These are phyloP conservation scores for Helarctos malayanus DNA, from an alignment of 2,797 vertebrate genomes.

Conservation along the genomic window DNA sequence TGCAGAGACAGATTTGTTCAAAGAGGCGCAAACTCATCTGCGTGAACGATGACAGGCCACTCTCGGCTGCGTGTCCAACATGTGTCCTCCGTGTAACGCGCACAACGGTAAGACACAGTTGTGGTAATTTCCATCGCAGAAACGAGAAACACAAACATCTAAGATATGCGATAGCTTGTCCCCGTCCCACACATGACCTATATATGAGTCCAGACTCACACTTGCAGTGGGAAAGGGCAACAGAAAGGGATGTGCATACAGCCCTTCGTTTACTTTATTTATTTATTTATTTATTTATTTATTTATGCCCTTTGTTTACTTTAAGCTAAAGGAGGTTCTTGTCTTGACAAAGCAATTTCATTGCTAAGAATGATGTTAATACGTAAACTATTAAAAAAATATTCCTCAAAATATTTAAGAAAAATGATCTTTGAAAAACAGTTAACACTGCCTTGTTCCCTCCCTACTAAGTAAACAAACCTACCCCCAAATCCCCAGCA, in stretches of 20 bases:
- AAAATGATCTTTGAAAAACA: neutral
- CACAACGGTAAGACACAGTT: neutral
- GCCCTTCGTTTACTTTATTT: neutral
- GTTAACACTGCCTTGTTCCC: accelerated
- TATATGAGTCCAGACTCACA: accelerated
- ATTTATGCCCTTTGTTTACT: neutral
- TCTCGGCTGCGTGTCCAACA: neutral
- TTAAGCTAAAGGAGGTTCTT: neutral
- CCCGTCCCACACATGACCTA: accelerated
- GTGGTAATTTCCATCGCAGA: neutral
- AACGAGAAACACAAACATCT: neutral
- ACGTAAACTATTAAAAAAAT: neutral
- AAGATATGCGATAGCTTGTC: neutral
- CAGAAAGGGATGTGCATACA: accelerated
- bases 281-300: too few relatives aligned
- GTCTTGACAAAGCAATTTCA: neutral
- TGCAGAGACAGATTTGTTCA: neutral
- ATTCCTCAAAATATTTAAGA: neutral
- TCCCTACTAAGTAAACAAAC: too few relatives aligned
- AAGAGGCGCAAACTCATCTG: neutral
- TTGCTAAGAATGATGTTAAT: neutral
- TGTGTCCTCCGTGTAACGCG: neutral
- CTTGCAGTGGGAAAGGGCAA: neutral
- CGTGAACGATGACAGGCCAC: accelerated
- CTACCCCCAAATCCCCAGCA: accelerated